phyloP scores from a whole-genome alignment of 2,113 vertebrate species.

The Setophaga petechia region DNA sequence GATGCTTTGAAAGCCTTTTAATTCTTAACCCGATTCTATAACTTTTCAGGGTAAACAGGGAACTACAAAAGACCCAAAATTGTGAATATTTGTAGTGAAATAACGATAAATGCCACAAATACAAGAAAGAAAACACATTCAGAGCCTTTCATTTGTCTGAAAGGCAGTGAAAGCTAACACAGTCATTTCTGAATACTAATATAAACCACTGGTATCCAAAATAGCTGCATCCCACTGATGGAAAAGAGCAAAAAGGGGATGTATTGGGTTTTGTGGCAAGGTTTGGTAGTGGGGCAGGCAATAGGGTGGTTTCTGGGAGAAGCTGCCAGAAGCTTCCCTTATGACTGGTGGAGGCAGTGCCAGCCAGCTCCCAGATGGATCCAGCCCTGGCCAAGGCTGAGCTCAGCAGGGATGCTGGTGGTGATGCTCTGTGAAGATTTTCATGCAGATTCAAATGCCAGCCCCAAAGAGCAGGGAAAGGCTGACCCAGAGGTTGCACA shows the following conservation, averaged over 20 bases:
- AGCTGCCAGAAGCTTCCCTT: neutral
- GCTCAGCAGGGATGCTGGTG: too few species aligned
- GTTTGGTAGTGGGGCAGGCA: neutral
- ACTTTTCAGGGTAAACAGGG: neutral
- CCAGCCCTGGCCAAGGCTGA: neutral
- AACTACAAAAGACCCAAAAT: neutral
- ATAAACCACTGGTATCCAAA: neutral
- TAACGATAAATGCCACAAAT: neutral
- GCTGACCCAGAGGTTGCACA: neutral
- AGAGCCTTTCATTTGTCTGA: neutral
- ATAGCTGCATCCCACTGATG: neutral
- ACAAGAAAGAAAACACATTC: neutral
- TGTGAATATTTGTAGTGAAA: neutral
- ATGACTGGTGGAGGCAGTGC: neutral
- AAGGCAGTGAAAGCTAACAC: neutral
- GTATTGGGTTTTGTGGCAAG: neutral
- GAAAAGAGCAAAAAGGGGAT: neutral
- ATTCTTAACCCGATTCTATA: neutral
- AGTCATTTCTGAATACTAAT: neutral
- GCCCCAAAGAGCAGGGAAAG: neutral
- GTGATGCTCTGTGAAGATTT: neutral
- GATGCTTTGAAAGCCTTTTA: conserved; percentile 28
- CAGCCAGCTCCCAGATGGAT: neutral
- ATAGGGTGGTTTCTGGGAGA: neutral
- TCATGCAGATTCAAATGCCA: neutral